Conservation (phyloP, 2,888 invertebrate genomes). For the Tortricodes alternella region DNA sequence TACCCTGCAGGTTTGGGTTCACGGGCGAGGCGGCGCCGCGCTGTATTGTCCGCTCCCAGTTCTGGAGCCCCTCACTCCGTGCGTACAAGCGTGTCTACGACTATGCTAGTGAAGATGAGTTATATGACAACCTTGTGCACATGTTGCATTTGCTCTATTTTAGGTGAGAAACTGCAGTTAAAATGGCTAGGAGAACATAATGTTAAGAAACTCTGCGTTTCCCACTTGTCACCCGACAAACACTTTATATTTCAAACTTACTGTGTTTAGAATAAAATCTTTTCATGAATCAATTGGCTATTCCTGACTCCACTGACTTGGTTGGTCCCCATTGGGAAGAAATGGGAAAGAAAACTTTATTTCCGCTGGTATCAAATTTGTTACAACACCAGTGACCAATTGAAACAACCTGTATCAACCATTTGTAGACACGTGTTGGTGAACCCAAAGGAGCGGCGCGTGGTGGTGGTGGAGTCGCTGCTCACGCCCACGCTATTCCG, state of each 20-base stretch:
- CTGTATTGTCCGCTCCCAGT: conserved; percentile 91
- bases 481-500: conserved; percentile 92
- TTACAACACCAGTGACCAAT: too few relatives aligned
- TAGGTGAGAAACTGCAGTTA: conserved; percentile 81
- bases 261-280: too few relatives aligned
- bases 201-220: too few relatives aligned
- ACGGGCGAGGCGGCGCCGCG: conserved; percentile 94
- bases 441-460: conserved; percentile 95
- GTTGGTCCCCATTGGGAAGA: not conserved
- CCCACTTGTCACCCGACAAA: too few relatives aligned
- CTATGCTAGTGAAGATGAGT: conserved; percentile 85
- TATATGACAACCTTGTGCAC: conserved; percentile 93
- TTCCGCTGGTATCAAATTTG: too few relatives aligned
- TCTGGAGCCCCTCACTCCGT: conserved; percentile 86
- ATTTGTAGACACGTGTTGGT: conserved; percentile 91
- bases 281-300: too few relatives aligned
- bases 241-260: too few relatives aligned
- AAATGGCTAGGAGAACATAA: too few relatives aligned
- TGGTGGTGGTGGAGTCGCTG: conserved; percentile 95
- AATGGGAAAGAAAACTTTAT: not conserved
- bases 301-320: too few relatives aligned
- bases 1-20: conserved; percentile 95
- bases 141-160: conserved; percentile 95
- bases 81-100: conserved; percentile 84
- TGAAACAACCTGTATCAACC: too few relatives aligned